A percentile compares a stretch with the other conserved stretches of the same genome.
Evolutionary conservation across 2,888 invertebrate species (phyloP).

Genomic region (Drosophila colorata): DNA sequence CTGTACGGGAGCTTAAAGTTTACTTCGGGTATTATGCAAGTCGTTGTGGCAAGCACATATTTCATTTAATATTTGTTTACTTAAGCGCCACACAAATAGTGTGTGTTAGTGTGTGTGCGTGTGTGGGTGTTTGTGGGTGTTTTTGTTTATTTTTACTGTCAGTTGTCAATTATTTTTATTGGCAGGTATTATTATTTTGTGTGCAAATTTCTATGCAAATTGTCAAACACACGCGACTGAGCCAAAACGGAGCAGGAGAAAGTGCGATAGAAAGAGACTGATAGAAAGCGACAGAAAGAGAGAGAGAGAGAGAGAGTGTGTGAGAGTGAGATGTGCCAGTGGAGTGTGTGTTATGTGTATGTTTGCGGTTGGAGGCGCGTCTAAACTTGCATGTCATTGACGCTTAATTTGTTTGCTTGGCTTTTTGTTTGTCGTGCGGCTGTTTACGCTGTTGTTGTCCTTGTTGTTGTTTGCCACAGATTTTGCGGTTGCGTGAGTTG

Average conservation of each 20-base stretch:
- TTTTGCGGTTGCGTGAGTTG: constrained; percentile 66
- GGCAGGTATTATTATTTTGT: constrained; percentile 77
- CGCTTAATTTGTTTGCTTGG: constrained; percentile 76
- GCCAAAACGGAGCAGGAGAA: background rate
- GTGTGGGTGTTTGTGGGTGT: constrained; percentile 9
- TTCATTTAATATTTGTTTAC: constrained; percentile 69
- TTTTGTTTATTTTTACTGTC: constrained; percentile 73
- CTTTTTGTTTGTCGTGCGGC: constrained; percentile 56
- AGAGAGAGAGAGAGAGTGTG: constrained; percentile 14
- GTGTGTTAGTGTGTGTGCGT: constrained; percentile 8
- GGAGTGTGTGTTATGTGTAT: constrained; percentile 28
- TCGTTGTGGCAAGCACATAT: constrained; percentile 47
- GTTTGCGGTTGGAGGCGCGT: constrained; percentile 46
- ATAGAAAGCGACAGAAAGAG: background rate
- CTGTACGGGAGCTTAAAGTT: constrained; percentile 64
- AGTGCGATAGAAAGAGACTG: background rate
- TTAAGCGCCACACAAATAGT: constrained; percentile 27
- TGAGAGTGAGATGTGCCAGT: constrained; percentile 6
- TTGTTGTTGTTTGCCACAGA: constrained; percentile 54
- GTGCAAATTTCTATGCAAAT: constrained; percentile 74
- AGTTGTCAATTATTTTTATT: constrained; percentile 80
- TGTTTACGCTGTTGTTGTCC: constrained; percentile 19
- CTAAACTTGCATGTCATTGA: constrained; percentile 78
- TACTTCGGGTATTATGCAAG: constrained; percentile 36
- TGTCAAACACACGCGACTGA: constrained; percentile 58